These are phyloP conservation scores for Bombus balteatus DNA, from an alignment of 1,140 invertebrate species.

Conservation along the genomic window DNA sequence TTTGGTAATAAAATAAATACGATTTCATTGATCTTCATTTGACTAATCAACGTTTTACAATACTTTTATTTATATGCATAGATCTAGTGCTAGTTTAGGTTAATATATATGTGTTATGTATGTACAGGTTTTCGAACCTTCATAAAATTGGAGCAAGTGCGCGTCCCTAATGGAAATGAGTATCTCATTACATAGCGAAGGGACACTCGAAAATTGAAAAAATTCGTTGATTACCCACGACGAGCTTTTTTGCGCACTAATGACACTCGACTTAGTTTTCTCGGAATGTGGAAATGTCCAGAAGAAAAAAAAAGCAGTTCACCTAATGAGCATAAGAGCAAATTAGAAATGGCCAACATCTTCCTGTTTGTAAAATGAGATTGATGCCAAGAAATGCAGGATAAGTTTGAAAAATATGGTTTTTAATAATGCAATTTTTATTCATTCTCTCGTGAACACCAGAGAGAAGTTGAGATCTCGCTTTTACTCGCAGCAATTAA, in stretches of 20 bases:
- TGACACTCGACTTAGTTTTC: slow-evolving; percentile 5
- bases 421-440: neutral
- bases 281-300: neutral
- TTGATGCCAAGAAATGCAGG: neutral
- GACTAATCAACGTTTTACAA: neutral
- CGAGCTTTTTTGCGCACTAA: neutral
- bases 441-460: neutral
- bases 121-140: neutral
- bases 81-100: neutral
- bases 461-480: neutral
- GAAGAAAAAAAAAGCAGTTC: neutral
- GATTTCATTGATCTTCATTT: no score
- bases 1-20: no score
- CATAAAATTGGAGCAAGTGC: neutral
- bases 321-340: neutral
- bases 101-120: neutral
- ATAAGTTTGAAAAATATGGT: neutral
- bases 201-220: slow-evolving; percentile 19
- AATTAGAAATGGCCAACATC: neutral
- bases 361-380: neutral
- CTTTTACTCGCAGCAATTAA: neutral
- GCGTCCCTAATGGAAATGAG: neutral
- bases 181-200: neutral
- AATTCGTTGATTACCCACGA: slow-evolving; percentile 8
- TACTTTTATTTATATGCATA: neutral